Evolutionary conservation across 2,888 invertebrate genomes (phyloP).

Genomic region (Lycocerus yunnanus): DNA sequence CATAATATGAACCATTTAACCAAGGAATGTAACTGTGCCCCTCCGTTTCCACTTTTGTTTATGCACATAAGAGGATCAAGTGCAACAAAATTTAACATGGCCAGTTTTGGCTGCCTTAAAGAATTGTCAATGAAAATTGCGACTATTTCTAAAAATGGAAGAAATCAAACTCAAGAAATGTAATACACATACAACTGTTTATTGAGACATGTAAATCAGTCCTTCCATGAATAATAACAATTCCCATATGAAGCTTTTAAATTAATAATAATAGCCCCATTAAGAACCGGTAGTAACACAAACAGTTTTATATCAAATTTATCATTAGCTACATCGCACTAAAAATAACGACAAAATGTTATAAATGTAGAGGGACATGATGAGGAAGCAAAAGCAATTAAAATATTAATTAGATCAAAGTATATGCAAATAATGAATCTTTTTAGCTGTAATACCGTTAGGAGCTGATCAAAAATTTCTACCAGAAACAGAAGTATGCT

Average conservation of each 20-base stretch:
- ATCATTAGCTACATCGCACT: conserved; percentile 54
- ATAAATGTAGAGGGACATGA: conserved; percentile 45
- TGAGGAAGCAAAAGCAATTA: conserved; percentile 49
- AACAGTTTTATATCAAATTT: conserved; percentile 38
- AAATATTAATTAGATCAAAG: conserved; percentile 34
- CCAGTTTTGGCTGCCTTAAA: neutral
- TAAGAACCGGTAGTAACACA: conserved; percentile 32
- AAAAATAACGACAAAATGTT: conserved; percentile 46
- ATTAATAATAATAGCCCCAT: conserved; percentile 40
- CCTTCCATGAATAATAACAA: conserved; percentile 53
- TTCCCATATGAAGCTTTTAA: conserved; percentile 42
- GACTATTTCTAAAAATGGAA: neutral
- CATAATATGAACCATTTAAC: too few species aligned
- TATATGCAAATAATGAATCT: conserved; percentile 50
- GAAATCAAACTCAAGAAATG: conserved; percentile 49
- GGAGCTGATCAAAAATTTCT: conserved; percentile 43
- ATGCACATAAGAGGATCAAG: too few species aligned
- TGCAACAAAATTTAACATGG: too few species aligned
- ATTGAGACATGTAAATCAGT: conserved; percentile 65
- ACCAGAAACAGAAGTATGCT: conserved; percentile 54
- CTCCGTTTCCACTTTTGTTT: too few species aligned
- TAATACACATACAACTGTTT: conserved; percentile 70
- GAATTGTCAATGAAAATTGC: neutral
- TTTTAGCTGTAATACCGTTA: conserved; percentile 52
- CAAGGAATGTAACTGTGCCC: too few species aligned